Conservation (phyloP, 2,888 invertebrate species). For the Fragum sueziense region DNA sequence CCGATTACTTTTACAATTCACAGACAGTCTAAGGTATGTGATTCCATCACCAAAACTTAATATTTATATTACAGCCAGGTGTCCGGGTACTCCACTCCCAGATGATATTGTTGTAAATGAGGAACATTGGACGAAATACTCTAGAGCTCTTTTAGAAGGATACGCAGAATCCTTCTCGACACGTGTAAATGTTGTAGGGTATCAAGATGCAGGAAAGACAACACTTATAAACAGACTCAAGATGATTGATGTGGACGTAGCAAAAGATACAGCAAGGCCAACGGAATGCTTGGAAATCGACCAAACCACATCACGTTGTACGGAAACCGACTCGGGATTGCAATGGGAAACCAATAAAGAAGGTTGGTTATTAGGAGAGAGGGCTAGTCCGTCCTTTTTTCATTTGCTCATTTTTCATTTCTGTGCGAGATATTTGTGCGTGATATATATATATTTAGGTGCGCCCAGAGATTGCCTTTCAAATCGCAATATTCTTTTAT, state of each 20-base stretch:
- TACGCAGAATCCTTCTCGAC: conserved; percentile 25
- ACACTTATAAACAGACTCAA: conserved; percentile 30
- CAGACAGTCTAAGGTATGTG: background rate
- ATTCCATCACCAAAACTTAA: background rate
- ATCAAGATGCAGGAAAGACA: conserved; percentile 40
- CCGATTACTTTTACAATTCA: background rate
- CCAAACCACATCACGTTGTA: conserved; percentile 16
- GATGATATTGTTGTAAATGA: background rate
- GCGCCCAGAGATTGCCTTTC: no score
- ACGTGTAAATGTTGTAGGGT: conserved; percentile 39
- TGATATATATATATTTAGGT: no score
- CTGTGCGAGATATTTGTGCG: no score
- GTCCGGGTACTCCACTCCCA: background rate
- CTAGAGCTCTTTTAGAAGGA: conserved; percentile 13
- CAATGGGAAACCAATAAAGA: conserved; percentile 19
- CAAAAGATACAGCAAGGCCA: background rate
- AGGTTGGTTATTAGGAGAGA: conserved; percentile 23
- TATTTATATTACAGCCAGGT: background rate
- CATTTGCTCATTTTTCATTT: no score
- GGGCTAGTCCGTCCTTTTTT: no score
- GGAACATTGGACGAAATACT: background rate
- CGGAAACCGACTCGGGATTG: conserved; percentile 10
- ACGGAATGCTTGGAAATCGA: conserved; percentile 36
- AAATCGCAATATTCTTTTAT: no score
- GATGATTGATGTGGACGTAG: background rate